A percentile compares a stretch with the other conserved stretches of the same genome.
phyloP scores from a whole-genome alignment of 2,113 vertebrate species.

The Notothenia coriiceps region DNA sequence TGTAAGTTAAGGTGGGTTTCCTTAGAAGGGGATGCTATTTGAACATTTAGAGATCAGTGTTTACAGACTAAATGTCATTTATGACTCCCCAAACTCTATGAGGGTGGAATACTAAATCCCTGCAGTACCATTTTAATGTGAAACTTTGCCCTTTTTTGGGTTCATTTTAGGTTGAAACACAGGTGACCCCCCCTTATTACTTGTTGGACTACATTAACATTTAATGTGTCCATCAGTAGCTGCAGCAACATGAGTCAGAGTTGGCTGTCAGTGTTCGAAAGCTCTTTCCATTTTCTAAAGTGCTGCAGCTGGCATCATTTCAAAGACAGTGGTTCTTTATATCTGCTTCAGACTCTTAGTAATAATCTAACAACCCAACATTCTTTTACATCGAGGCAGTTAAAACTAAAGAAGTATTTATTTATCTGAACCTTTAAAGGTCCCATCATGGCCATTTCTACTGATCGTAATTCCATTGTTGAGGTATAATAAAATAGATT shows the following conservation, averaged over 20 bases:
- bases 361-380: neutral
- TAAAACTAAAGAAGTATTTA: neutral
- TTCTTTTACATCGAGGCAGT: neutral
- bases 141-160: neutral
- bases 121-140: slow-evolving; percentile 38
- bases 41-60: slow-evolving; percentile 5
- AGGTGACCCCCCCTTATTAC: neutral
- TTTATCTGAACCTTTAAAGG: neutral
- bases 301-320: neutral
- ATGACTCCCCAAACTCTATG: neutral
- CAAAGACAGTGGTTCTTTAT: neutral
- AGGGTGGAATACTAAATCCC: slow-evolving; percentile 30
- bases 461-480: too few relatives aligned
- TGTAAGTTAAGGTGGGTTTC: neutral
- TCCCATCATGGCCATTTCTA: too few relatives aligned
- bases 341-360: neutral
- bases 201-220: neutral
- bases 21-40: neutral
- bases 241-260: neutral
- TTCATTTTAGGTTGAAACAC: neutral
- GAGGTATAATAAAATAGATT: too few relatives aligned
- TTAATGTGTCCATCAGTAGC: neutral
- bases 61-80: neutral
- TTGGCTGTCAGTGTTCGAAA: neutral
- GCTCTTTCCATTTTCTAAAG: slow-evolving; percentile 15